Base-by-base conservation (phyloP, 2,888 invertebrate species). In the Tenthredo amoena region DNA sequence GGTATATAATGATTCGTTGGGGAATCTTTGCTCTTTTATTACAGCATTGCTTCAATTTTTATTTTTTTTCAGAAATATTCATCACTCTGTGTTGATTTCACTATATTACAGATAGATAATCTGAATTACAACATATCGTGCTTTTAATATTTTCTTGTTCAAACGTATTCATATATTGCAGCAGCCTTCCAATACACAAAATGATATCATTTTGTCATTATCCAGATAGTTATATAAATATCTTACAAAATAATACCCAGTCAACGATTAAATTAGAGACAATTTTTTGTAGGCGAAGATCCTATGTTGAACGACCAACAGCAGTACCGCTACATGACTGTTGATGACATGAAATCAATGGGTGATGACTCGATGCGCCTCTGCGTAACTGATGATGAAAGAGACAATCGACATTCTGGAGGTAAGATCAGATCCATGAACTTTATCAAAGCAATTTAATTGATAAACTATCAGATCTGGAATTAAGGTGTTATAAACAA, bases 301-400 rank as follows among this genome's bases (percentile, higher is more conserved):
- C 97, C 97, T 85, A 97, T 98, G 94, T 95, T 98, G 89, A 98
- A 97, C 90, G 98, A 98, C 94, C 95, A 95, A 86, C 97, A 97
- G 93, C 97, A 97, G 50, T 98, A 98, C 94, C 96, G 98, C 87
- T 98, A 98, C 94, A 95, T 99, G 94, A 98, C 98, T 86, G 98
- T 98, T 88, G 98, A 99, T 93, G 98, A 99, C 93, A 98, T 98
- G 98, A 98, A 98, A 94, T 98, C 98, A 10, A 95, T 98, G 88
- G 98, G 98, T 86, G 98, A 98, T 92, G 98, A 98, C 94, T 98
- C 98, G 15, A 94, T 98, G 88, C 98, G 98, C 26, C 98, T 98
- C 89, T 98, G 98, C 94, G 98, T 98, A 31, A 98, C 98, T 2
- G 96, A 98, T 89, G 98, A 98, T 92, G 98, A 98, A 92, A 95